Evolutionary conservation across 1,140 invertebrate species (phyloP), one percentile per base, ranked within the genome.

Genomic region (Brevipalpus yothersi): DNA sequence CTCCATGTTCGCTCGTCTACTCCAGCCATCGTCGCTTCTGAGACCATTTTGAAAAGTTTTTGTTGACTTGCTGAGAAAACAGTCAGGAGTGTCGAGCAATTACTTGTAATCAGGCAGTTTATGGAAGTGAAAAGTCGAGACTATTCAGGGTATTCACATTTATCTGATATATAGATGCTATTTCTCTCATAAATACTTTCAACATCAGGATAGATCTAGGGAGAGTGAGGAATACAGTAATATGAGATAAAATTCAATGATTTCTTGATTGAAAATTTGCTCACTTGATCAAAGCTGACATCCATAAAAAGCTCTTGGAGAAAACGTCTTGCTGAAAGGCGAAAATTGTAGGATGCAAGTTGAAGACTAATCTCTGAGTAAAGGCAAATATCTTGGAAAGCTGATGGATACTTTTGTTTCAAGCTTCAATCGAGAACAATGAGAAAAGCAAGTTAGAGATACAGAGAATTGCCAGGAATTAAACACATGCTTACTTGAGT

Each of bases 241-340:
- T 8, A 51, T 7, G 10, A 10, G 2, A 51, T 19, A 1, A 19
- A 17, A n/a, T 17, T n/a, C n/a, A 51, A 17, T 8, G 9, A 17
- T 19, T 19, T n/a, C 17, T 7, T 0, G 10, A 17, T n/a, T 51
- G 8, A 31, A 31, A 54, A 40, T 13, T 1, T 0, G 41, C 58
- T 66, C 70, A 78, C 77, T 70, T 76, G 72, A 56, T 82, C 79
- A 67, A 88, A 89, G 66, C 78, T 76, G 21, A 86, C 72, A 68
- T 95, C 90, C 41, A 90, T 76, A 72, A 96, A 96, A 8, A 96
- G 73, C 72, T 96, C 91, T 70, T 96, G 90, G 17, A 95, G 72
- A 71, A 95, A 90, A 63, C 88, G 77, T 21, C 91, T 75, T 3
- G 87, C 80, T 58, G 77, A 77, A 62, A 93, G 75, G 63, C 88